Conservation (phyloP, 2,888 invertebrate species). For the Chromoteleia sp. region DNA sequence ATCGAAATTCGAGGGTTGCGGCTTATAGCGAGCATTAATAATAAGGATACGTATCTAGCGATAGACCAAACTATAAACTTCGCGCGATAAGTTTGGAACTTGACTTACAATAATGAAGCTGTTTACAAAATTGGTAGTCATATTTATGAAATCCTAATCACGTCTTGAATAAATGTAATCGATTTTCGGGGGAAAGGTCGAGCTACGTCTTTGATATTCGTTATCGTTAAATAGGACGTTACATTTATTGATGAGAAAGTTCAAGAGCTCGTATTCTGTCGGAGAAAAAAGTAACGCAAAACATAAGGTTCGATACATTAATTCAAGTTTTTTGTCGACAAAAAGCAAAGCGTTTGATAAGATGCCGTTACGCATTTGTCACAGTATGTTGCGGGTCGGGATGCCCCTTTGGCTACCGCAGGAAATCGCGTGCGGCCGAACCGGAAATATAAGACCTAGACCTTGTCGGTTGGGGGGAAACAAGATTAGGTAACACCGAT, state of each 20-base stretch:
- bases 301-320: slow-evolving; percentile 15
- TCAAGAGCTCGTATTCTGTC: not conserved
- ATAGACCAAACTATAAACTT: not conserved
- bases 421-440: slow-evolving; percentile 75
- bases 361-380: slow-evolving; percentile 70
- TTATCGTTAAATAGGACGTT: too few relatives aligned
- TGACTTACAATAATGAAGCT: too few relatives aligned
- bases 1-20: slow-evolving; percentile 32
- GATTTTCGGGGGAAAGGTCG: too few relatives aligned
- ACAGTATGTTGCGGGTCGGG: slow-evolving; percentile 76
- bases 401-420: slow-evolving; percentile 72
- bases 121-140: too few relatives aligned
- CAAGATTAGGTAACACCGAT: slow-evolving; percentile 76
- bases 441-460: slow-evolving; percentile 79
- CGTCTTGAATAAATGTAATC: too few relatives aligned
- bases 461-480: slow-evolving; percentile 78
- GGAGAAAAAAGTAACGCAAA: slow-evolving; percentile 14
- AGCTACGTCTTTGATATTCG: too few relatives aligned
- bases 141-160: too few relatives aligned
- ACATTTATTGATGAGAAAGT: not conserved
- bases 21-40: slow-evolving; percentile 23
- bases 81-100: too few relatives aligned
- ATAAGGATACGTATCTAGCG: slow-evolving; percentile 8
- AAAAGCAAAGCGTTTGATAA: not conserved
- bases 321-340: slow-evolving; percentile 18